Base-by-base conservation (phyloP, 1,140 invertebrate species). In the Pseudomyrmex flavicornis region DNA sequence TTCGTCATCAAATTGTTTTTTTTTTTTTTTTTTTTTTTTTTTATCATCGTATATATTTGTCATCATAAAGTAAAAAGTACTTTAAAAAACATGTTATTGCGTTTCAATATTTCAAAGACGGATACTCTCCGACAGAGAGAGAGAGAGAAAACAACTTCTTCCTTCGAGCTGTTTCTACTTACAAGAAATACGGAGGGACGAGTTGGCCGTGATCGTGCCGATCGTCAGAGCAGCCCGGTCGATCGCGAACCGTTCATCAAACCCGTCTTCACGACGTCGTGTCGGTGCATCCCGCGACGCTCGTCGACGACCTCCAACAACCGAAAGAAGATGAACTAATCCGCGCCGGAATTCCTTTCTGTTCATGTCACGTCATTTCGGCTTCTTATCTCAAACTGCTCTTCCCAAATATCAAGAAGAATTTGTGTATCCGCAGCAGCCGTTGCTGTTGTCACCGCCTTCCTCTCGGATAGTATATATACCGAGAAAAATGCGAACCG, bases 191-290 rank as follows among this genome's bases (percentile, higher is more conserved):
- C 44, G 61, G 26, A 70, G 65, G 63, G 35, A 73, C 59, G 56
- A 26, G 12, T 85, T 65, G 58, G 50, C 58, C n/a, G 22, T 20
- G 50, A 61, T 50, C 10, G 26, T 13, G 72, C 10, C 12, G 56
- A 50, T 70, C 26, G 54, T 88, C 76, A 69, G 59, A 72, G 15
- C 62, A 75, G 20, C 69, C 50, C 50, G 63, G 22, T 77, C 56
- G 54, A 59, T 58, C 54, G 65, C 54, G 52, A 79, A 63, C 87
- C 85, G 75, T 87, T 76, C 54, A 35, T 35, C 35, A 66, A 85
- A 85, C 44, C 22, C 26, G 69, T 56, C 59, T n/a, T 70, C 54
- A 58, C 54, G 68, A 56, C 54, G 26, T 35, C 70, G 48, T 44
- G 26, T 68, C 35, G 35, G 35, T 22, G 68, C 87, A 77, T 88